These are phyloP conservation scores for Drosophila mauritiana DNA, from an alignment of 1,140 invertebrate genomes.

Conservation along the genomic window DNA sequence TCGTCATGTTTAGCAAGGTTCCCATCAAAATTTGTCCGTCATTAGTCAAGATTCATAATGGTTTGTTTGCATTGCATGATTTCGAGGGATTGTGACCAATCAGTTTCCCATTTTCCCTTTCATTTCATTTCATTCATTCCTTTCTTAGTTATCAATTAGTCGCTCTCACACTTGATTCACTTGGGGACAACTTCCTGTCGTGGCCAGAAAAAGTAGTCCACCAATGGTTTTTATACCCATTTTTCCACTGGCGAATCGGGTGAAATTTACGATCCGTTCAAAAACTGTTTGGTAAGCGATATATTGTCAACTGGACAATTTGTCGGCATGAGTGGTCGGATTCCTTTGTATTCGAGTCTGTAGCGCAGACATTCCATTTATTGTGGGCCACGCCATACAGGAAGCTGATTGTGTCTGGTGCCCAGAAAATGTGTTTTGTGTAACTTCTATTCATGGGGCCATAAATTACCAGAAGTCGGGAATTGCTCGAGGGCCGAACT, in stretches of 20 bases:
- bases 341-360: conserved; percentile 32
- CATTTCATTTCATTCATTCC: conserved; percentile 1
- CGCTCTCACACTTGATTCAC: conserved; percentile 31
- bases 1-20: too few species aligned
- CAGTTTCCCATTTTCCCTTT: conserved; percentile 33
- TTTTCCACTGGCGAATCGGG: conserved; percentile 43
- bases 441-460: conserved; percentile 43
- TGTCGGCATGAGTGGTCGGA: conserved; percentile 64
- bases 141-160: conserved; percentile 44
- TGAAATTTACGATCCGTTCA: conserved; percentile 48
- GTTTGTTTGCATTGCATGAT: conserved; percentile 2
- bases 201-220: conserved; percentile 2
- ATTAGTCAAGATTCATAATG: conserved; percentile 1
- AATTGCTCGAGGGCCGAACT: conserved; percentile 3
- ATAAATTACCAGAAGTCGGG: conserved; percentile 46
- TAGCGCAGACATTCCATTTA: conserved; percentile 14
- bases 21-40: not conserved
- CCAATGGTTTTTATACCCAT: conserved; percentile 14
- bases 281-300: conserved; percentile 46
- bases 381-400: conserved; percentile 32
- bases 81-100: conserved; percentile 26
- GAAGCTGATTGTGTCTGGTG: conserved; percentile 57
- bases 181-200: conserved; percentile 53
- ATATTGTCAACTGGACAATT: conserved; percentile 66
- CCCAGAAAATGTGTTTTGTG: conserved; percentile 46